These are phyloP conservation scores for Galerucella nymphaeae DNA, from an alignment of 2,888 invertebrate species.

Conservation along the genomic window DNA sequence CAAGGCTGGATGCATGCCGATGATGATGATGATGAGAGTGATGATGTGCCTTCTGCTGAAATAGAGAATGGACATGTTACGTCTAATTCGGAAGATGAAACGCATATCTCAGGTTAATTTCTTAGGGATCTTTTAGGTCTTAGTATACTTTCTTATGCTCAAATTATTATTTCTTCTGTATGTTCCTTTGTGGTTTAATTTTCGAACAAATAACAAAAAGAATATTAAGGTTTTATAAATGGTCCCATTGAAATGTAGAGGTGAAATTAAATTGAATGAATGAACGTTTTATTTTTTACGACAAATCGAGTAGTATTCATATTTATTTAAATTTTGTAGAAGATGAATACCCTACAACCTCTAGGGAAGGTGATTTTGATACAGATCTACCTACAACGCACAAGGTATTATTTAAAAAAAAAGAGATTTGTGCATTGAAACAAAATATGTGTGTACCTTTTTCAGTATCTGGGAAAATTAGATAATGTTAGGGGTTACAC, in stretches of 20 bases:
- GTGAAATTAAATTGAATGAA: too few relatives aligned
- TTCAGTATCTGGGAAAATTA: constrained; percentile 62
- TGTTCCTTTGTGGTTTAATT: too few relatives aligned
- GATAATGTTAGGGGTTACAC: constrained; percentile 62
- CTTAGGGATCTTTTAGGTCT: neutral
- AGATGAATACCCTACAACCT: constrained; percentile 49
- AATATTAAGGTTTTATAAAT: too few relatives aligned
- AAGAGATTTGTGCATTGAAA: constrained; percentile 1
- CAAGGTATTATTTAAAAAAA: constrained; percentile 51
- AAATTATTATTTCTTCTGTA: too few relatives aligned
- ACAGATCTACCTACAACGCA: constrained; percentile 62
- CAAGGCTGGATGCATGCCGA: constrained; percentile 7
- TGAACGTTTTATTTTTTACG: too few relatives aligned
- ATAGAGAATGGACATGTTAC: constrained; percentile 57
- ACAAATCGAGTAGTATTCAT: neutral
- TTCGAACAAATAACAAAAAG: too few relatives aligned
- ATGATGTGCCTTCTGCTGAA: constrained; percentile 47
- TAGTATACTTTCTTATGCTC: too few relatives aligned
- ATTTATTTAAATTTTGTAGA: constrained; percentile 38
- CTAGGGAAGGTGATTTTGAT: constrained; percentile 57
- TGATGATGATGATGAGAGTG: constrained; percentile 44
- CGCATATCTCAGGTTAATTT: constrained; percentile 47
- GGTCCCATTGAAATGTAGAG: neutral
- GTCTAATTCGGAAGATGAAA: constrained; percentile 42
- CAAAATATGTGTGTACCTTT: constrained; percentile 23